These are phyloP conservation scores for Papilio helenus DNA, from an alignment of 1,140 invertebrate species.

Conservation along the genomic window DNA sequence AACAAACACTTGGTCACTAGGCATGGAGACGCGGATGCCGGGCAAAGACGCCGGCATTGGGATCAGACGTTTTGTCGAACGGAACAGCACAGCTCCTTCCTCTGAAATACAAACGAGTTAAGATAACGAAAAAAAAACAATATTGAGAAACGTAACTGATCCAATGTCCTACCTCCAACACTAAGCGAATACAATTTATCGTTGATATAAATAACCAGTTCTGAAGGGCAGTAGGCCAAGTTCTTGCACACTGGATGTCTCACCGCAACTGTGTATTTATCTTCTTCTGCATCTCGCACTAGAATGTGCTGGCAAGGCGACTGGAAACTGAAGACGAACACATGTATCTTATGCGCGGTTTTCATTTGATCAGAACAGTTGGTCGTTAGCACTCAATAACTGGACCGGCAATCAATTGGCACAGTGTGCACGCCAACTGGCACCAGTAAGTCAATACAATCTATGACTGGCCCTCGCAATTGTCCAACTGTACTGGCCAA, in stretches of 20 bases:
- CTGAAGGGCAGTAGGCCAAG: slow-evolving; percentile 80
- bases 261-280: slow-evolving; percentile 86
- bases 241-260: slow-evolving; percentile 82
- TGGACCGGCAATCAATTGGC: too few species aligned
- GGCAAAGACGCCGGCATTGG: slow-evolving; percentile 87
- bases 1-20: slow-evolving; percentile 87
- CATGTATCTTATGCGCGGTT: too few species aligned
- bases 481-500: too few species aligned
- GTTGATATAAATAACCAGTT: slow-evolving; percentile 87
- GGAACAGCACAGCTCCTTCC: slow-evolving; percentile 83
- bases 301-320: slow-evolving; percentile 86
- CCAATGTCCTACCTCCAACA: slow-evolving; percentile 51
- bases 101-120: slow-evolving; percentile 62
- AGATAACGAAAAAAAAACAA: neutral
- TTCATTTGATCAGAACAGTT: too few species aligned
- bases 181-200: slow-evolving; percentile 86
- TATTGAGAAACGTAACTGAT: neutral
- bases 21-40: slow-evolving; percentile 87
- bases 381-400: too few species aligned
- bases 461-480: too few species aligned
- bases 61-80: slow-evolving; percentile 82
- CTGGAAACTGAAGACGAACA: slow-evolving; percentile 83
- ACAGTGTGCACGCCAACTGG: too few species aligned
- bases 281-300: slow-evolving; percentile 85
- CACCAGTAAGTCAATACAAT: too few species aligned